A percentile compares a stretch with the other conserved stretches of the same genome.
Conservation (phyloP, 2,888 invertebrate species). For the Mesochorus sp. region DNA sequence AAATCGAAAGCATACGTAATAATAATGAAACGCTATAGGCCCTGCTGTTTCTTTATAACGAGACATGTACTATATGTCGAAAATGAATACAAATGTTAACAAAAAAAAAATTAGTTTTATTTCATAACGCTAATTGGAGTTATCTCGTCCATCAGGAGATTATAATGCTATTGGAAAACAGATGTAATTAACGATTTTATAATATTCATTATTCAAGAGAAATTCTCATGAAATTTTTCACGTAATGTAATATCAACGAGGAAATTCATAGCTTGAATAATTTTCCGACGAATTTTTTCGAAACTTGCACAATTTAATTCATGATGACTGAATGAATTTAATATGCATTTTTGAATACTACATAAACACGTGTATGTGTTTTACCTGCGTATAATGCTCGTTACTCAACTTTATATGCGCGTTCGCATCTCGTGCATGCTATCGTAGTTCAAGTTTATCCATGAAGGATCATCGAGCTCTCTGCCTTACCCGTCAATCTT, state of each 20-base stretch:
- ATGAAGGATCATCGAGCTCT: conserved; percentile 65
- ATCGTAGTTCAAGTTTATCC: conserved; percentile 68
- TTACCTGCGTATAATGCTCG: neutral
- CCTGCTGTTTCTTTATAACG: too few species aligned
- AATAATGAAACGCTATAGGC: too few species aligned
- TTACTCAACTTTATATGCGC: neutral
- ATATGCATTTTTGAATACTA: neutral
- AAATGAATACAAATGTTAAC: too few species aligned
- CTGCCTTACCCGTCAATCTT: conserved; percentile 70
- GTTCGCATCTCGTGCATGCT: too few species aligned
- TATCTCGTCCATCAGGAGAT: too few species aligned
- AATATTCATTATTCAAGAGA: conserved; percentile 13
- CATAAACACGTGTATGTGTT: neutral
- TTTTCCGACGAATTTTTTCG: conserved; percentile 13
- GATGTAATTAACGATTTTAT: too few species aligned
- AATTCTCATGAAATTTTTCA: neutral
- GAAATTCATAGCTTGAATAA: conserved; percentile 15
- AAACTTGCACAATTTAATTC: conserved; percentile 16
- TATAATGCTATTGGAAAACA: too few species aligned
- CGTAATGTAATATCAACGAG: conserved; percentile 1
- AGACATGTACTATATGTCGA: too few species aligned
- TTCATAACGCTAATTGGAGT: too few species aligned
- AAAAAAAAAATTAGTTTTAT: too few species aligned
- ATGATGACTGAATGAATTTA: neutral
- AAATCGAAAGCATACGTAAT: too few species aligned